phyloP scores from a whole-genome alignment of 2,888 invertebrate species.

The Hydraecia micacea region DNA sequence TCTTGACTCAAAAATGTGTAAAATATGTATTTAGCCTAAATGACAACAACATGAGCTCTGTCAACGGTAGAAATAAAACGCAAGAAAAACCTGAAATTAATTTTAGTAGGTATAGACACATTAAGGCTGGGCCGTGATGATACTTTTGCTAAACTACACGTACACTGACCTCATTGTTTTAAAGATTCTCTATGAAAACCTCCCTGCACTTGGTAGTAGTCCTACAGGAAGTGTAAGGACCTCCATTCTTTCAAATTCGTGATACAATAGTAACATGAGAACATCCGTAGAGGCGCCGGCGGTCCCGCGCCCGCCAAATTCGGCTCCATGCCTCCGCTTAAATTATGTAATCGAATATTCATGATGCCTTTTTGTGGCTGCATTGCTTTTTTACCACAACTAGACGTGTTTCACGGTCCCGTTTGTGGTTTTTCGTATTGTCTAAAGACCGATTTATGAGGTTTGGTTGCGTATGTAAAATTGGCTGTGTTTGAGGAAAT shows the following conservation, averaged over 20 bases:
- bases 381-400: constrained; percentile 72
- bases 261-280: constrained; percentile 69
- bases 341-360: constrained; percentile 87
- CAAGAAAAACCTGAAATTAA: constrained; percentile 13
- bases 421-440: constrained; percentile 48
- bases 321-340: constrained; percentile 74
- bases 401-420: constrained; percentile 65
- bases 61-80: neutral
- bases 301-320: constrained; percentile 69
- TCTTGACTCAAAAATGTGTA: neutral
- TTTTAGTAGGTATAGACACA: neutral
- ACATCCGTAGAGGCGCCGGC: constrained; percentile 78
- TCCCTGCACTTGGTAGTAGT: neutral
- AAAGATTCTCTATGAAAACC: neutral
- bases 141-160: neutral
- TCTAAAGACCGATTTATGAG: constrained; percentile 32
- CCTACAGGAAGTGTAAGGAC: neutral
- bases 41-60: neutral
- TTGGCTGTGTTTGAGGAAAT: neutral
- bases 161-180: neutral
- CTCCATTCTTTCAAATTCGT: constrained; percentile 42
- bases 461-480: neutral
- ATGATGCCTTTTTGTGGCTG: constrained; percentile 76
- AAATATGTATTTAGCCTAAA: constrained; percentile 29
- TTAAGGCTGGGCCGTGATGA: neutral